A percentile compares a stretch with the other conserved stretches of the same genome.
Conservation (phyloP, 2,113 vertebrate species). For the Stomatorhinus ivindoensis region DNA sequence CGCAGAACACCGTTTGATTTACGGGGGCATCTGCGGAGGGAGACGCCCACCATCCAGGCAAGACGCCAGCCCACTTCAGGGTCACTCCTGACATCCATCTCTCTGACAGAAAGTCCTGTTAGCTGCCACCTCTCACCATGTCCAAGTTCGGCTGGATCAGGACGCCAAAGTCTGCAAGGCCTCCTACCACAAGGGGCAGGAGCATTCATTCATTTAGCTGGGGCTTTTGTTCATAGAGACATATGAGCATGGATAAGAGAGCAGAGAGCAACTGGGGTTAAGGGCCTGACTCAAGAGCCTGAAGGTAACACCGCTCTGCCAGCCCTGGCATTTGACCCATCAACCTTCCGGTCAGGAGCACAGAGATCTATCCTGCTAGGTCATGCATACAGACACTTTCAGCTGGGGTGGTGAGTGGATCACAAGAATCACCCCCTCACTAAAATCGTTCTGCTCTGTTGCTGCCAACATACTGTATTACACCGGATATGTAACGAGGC, state of each 20-base stretch:
- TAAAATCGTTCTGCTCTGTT: not conserved
- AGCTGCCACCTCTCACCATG: slow-evolving; percentile 25
- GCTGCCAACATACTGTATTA: not conserved
- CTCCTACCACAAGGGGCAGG: not conserved
- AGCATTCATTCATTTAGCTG: not conserved
- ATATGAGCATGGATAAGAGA: not conserved
- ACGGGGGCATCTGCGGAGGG: not conserved
- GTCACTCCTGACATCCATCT: slow-evolving; percentile 43
- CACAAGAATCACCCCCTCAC: not conserved
- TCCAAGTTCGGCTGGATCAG: slow-evolving; percentile 18
- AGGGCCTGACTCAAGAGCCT: not conserved
- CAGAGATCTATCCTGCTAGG: not conserved
- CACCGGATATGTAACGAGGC: not conserved
- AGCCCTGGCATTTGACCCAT: not conserved
- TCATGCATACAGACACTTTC: not conserved
- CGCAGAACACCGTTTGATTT: not conserved
- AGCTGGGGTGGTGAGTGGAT: not conserved
- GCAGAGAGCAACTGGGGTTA: not conserved
- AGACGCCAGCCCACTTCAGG: slow-evolving; percentile 24
- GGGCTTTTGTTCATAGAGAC: not conserved
- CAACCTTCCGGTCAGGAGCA: not conserved
- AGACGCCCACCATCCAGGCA: slow-evolving; percentile 7
- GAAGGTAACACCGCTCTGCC: not conserved
- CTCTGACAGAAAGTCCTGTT: slow-evolving; percentile 33
- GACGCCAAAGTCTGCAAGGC: slow-evolving; percentile 19